A percentile compares a stretch with the other conserved stretches of the same genome.
phyloP scores from a whole-genome alignment of 92 coral and sea anemone genomes.

The Ricordea florida region DNA sequence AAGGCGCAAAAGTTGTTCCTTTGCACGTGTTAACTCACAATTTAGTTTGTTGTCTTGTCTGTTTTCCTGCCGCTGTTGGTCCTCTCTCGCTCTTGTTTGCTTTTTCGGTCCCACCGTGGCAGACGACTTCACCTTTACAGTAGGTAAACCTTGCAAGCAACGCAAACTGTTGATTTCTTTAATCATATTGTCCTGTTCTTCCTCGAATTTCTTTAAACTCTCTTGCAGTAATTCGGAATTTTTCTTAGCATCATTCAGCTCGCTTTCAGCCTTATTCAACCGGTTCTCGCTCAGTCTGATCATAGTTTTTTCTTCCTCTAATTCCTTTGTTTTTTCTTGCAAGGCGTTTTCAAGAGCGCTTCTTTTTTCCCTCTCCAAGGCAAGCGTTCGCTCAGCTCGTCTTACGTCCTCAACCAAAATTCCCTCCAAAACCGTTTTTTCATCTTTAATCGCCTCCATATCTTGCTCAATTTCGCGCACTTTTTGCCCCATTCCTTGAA shows the following conservation, averaged over 20 bases:
- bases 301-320: background rate
- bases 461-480: background rate
- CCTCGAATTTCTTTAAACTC: background rate
- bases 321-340: conserved; percentile 12
- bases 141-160: conserved; percentile 15
- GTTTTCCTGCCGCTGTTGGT: too few species aligned
- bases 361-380: conserved; percentile 17
- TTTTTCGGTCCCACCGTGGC: background rate
- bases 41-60: conserved; percentile 79
- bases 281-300: conserved; percentile 3
- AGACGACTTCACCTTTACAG: background rate
- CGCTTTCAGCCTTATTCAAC: conserved; percentile 9
- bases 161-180: conserved; percentile 26
- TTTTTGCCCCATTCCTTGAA: background rate
- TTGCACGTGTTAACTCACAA: conserved; percentile 81
- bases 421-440: background rate
- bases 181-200: conserved; percentile 4
- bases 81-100: too few species aligned
- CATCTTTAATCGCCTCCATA: background rate
- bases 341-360: background rate
- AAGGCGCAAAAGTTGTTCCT: conserved; percentile 86
- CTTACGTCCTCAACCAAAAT: background rate
- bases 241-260: background rate
- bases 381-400: conserved; percentile 1
- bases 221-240: background rate